Percentiles rank a stretch among this genome's conserved stretches.
Evolutionary conservation across 2,888 invertebrate genomes (phyloP).

Genomic region (Crocallis elinguaria): DNA sequence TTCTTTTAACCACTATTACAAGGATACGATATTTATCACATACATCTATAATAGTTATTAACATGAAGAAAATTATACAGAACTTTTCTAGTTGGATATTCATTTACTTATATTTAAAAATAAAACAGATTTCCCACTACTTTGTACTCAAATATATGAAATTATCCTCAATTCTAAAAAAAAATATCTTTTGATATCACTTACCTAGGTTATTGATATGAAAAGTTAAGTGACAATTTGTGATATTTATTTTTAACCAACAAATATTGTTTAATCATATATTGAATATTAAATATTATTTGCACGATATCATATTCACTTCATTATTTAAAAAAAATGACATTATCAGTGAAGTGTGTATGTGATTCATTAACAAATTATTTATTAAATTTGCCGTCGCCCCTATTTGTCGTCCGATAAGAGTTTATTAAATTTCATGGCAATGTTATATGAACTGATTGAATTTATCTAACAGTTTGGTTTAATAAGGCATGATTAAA

Average conservation of each 20-base stretch:
- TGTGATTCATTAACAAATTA: constrained; percentile 68
- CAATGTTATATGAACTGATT: constrained; percentile 54
- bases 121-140: too few species aligned
- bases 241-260: neutral
- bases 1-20: too few species aligned
- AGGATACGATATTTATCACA: too few species aligned
- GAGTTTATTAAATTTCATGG: constrained; percentile 75
- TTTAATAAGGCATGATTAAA: constrained; percentile 69
- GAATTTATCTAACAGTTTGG: constrained; percentile 67
- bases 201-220: neutral
- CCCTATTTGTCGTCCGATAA: constrained; percentile 70
- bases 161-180: too few species aligned
- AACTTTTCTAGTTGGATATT: too few species aligned
- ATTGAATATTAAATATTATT: constrained; percentile 5
- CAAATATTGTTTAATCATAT: constrained; percentile 1
- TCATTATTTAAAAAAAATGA: constrained; percentile 20
- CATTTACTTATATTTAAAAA: too few species aligned
- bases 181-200: too few species aligned
- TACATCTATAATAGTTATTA: too few species aligned
- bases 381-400: constrained; percentile 63
- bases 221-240: neutral
- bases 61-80: too few species aligned
- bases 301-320: constrained; percentile 18
- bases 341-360: constrained; percentile 57
- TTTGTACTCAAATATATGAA: too few species aligned